Conservation (phyloP, 2,888 invertebrate species). For the Phyllotreta striolata region DNA sequence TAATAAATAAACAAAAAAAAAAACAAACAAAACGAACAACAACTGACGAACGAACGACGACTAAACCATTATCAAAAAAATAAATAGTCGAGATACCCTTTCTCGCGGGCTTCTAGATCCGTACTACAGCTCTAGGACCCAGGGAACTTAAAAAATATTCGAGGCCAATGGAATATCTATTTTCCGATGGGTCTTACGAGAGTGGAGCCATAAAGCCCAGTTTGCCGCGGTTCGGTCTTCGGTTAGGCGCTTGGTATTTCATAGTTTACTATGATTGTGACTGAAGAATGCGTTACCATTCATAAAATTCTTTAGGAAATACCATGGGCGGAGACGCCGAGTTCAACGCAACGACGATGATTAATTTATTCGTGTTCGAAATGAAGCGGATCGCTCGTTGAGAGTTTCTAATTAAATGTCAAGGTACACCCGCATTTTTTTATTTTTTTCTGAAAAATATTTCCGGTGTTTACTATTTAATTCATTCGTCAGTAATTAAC, state of each 20-base stretch:
- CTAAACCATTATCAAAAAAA: slow-evolving; percentile 39
- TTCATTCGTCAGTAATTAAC: too few species aligned
- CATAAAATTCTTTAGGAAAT: slow-evolving; percentile 54
- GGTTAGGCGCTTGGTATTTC: slow-evolving; percentile 39
- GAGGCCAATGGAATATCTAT: slow-evolving; percentile 52
- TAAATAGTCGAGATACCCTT: slow-evolving; percentile 44
- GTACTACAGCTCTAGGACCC: slow-evolving; percentile 54
- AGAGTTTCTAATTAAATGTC: too few species aligned
- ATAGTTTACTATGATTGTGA: slow-evolving; percentile 55
- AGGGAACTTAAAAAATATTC: slow-evolving; percentile 56
- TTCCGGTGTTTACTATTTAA: too few species aligned
- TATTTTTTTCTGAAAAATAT: too few species aligned
- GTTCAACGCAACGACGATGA: too few species aligned
- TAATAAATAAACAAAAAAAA: slow-evolving; percentile 41
- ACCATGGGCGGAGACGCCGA: slow-evolving; percentile 28
- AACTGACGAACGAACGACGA: slow-evolving; percentile 34
- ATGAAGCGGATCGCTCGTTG: background rate
- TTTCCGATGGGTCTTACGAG: slow-evolving; percentile 46
- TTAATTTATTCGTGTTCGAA: background rate
- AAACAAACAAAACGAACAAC: slow-evolving; percentile 38
- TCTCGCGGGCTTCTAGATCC: slow-evolving; percentile 53
- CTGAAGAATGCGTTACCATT: slow-evolving; percentile 53
- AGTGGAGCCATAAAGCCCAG: slow-evolving; percentile 49
- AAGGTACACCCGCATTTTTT: too few species aligned
- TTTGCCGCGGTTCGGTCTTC: slow-evolving; percentile 39